These are phyloP conservation scores for Ptychoptera contaminata DNA, from an alignment of 2,888 invertebrate genomes.

Conservation along the genomic window DNA sequence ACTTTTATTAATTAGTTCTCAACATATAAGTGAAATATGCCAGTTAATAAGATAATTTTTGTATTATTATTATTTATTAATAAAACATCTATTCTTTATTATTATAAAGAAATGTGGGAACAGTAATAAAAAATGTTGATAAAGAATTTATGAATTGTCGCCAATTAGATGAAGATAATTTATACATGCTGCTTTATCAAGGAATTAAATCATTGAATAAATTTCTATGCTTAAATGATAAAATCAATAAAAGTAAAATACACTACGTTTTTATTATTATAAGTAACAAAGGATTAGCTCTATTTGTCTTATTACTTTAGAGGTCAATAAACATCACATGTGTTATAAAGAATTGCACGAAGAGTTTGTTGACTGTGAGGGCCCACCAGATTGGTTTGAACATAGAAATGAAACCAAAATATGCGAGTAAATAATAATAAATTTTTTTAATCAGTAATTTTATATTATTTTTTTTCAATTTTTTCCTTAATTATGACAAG, in stretches of 20 bases:
- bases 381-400: conserved; percentile 39
- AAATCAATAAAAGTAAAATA: conserved; percentile 2
- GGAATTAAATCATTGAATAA: conserved; percentile 30
- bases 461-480: not conserved
- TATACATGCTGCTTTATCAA: conserved; percentile 32
- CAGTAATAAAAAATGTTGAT: conserved; percentile 27
- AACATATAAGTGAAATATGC: conserved; percentile 26
- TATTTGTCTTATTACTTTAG: conserved; percentile 12
- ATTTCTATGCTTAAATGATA: conserved; percentile 24
- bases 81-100: not conserved
- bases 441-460: not conserved
- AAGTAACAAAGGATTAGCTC: not conserved
- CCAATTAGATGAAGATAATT: conserved; percentile 25
- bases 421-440: conserved; percentile 25
- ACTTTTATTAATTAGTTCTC: conserved; percentile 26
- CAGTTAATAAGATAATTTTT: conserved; percentile 15
- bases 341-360: conserved; percentile 32
- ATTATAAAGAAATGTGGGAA: conserved; percentile 18
- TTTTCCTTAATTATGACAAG: conserved; percentile 17
- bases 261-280: conserved; percentile 8
- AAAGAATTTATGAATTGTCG: conserved; percentile 27
- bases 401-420: conserved; percentile 25
- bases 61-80: conserved; percentile 4
- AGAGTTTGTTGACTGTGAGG: conserved; percentile 36
- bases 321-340: conserved; percentile 21